Base-by-base conservation (phyloP, 2,888 invertebrate species). In the Aleiodes alternator region DNA sequence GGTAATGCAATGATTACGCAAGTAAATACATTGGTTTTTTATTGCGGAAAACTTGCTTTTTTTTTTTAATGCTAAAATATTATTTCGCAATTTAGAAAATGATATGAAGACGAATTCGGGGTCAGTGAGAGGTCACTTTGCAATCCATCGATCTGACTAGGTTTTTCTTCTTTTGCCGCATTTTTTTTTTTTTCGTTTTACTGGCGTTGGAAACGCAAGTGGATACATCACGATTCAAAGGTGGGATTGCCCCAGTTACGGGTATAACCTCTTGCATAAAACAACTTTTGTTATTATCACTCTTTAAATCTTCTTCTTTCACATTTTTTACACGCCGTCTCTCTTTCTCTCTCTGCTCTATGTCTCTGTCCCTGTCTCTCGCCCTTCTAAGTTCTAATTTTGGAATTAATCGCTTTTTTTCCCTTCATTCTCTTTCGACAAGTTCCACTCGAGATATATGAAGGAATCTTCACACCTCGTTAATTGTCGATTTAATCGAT, bases 21-120 rank as follows among this genome's bases (percentile, higher is more conserved):
- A 23, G 38, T 3, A 43, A 43, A 43, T 43, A 4, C 43, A 38
- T 29, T 23, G 70, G 70, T 50, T 76, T 76, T 76, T 70, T 66
- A 70, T 73, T 70, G 34, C 6, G 6, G 56, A 29, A 38, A 31
- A 43, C 43, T 5, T 4, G 61, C 14, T 61, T 38, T 43, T 50
- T 16, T 38, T 16, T 51, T 43, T 29, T 16, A 16, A 64, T 48
- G 11, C 66, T 72, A 38, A 8, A 38, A 43, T 9, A 43, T 43
- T 9, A 7, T 43, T 43, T 43, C 43, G 43, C 3, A 43, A 61
- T 34, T 61, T 14, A 3, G 64, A 9, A 59, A 59, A 59, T 48
- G 5, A 61, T 31, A 61, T 14, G 38, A 38, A 38, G 14, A 43
- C 11, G 43, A 64, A 64, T 64, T 16, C 43, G 48, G 64, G 43